Percentiles rank a stretch among this genome's conserved stretches.
These are phyloP conservation scores for Busseola fusca DNA, from an alignment of 2,888 invertebrate species.

Conservation along the genomic window DNA sequence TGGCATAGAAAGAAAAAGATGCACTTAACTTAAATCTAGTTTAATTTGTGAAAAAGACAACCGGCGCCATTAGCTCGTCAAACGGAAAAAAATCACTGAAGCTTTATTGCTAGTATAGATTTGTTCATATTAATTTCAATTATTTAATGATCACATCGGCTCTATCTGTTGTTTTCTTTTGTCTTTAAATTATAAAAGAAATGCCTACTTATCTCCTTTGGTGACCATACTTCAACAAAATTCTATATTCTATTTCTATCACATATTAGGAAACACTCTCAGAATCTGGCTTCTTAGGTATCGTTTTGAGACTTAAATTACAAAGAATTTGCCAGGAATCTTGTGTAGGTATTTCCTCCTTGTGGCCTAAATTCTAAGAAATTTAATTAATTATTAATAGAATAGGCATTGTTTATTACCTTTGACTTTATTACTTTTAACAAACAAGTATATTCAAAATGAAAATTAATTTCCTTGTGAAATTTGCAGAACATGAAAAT, in stretches of 20 bases:
- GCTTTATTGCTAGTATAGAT: too few species aligned
- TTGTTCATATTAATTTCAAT: too few species aligned
- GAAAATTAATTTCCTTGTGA: neutral
- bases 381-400: neutral
- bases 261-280: constrained; percentile 10
- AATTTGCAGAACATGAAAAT: neutral
- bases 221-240: neutral
- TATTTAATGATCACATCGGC: neutral
- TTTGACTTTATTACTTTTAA: neutral
- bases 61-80: too few species aligned
- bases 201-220: too few species aligned
- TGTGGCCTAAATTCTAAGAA: neutral
- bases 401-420: neutral
- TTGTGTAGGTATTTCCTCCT: constrained; percentile 6
- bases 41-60: too few species aligned
- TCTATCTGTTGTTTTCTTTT: too few species aligned
- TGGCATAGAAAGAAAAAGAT: too few species aligned
- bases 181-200: too few species aligned
- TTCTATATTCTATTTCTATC: constrained; percentile 3
- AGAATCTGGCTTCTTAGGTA: constrained; percentile 1
- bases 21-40: too few species aligned
- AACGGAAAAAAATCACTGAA: too few species aligned
- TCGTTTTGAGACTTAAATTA: constrained; percentile 12
- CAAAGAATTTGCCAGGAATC: constrained; percentile 12
- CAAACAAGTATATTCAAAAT: neutral